These are phyloP conservation scores for Coracopsis vasa DNA, from an alignment of 2,113 vertebrate genomes.

Conservation along the genomic window DNA sequence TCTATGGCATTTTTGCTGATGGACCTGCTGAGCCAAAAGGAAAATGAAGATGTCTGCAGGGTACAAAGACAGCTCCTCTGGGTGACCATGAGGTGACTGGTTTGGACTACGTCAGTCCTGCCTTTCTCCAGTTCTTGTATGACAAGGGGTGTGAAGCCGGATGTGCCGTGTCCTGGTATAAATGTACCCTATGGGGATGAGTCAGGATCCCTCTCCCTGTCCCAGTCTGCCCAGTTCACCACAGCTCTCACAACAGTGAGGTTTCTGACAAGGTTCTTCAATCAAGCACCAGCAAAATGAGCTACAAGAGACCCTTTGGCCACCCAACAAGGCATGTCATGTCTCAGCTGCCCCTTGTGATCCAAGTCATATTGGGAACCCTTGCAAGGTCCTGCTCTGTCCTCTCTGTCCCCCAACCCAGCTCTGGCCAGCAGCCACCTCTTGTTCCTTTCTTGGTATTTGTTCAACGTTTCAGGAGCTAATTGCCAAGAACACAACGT, in stretches of 20 bases:
- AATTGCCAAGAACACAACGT: conserved; percentile 41
- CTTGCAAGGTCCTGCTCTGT: not conserved
- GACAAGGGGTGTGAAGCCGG: not conserved
- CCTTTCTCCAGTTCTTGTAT: not conserved
- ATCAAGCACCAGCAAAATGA: not conserved
- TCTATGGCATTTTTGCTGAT: not conserved
- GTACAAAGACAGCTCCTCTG: not conserved
- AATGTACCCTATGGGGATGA: not conserved
- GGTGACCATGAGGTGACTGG: not conserved
- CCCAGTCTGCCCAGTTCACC: not conserved
- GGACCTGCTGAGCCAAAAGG: not conserved
- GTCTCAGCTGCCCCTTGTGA: not conserved
- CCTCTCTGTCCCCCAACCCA: not conserved
- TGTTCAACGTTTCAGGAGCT: not conserved
- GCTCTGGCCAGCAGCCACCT: not conserved
- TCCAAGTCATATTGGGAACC: accelerated
- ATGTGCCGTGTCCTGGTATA: not conserved
- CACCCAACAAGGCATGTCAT: not conserved
- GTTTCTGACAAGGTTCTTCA: not conserved
- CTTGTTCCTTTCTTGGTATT: not conserved
- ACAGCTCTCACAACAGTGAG: not conserved
- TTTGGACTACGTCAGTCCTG: not conserved
- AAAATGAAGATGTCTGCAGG: not conserved
- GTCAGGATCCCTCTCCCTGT: not conserved
- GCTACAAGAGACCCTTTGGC: not conserved